Evolutionary conservation across 2,797 vertebrate genomes (phyloP).

Genomic region (Phataginus tetradactyla): DNA sequence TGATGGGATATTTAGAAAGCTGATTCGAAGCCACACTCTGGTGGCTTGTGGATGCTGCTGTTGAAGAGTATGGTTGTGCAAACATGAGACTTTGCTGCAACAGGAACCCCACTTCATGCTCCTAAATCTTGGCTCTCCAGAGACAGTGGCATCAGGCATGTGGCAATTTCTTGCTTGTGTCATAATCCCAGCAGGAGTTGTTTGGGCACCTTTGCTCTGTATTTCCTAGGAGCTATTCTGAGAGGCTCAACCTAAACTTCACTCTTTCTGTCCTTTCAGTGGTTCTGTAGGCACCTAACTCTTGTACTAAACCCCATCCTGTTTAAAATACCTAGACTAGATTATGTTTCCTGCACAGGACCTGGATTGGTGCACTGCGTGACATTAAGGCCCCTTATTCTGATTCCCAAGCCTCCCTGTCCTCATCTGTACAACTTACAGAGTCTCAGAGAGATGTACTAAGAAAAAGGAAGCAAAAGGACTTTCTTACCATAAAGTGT

Average conservation of each 20-base stretch:
- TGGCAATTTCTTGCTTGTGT: not conserved
- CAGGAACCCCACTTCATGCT: accelerated
- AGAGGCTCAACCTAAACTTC: not conserved
- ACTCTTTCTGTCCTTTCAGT: not conserved
- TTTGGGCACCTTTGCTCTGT: not conserved
- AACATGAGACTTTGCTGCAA: not conserved
- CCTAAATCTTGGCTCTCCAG: not conserved
- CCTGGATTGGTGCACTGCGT: not conserved
- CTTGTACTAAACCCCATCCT: not conserved
- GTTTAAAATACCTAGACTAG: not conserved
- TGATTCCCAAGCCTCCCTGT: not conserved
- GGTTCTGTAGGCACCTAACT: not conserved
- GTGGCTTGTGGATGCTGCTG: not conserved
- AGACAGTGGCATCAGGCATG: not conserved
- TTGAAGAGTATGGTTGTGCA: no score
- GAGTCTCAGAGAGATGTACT: not conserved
- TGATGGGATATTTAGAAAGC: not conserved
- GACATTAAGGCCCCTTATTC: not conserved
- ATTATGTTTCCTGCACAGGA: not conserved
- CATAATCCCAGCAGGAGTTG: not conserved
- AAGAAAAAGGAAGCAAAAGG: not conserved
- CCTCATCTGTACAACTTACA: not conserved
- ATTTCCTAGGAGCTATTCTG: not conserved
- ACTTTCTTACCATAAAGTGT: not conserved
- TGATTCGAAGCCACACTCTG: not conserved